phyloP scores from a whole-genome alignment of 2,888 invertebrate genomes.

The Eilema caniola region DNA sequence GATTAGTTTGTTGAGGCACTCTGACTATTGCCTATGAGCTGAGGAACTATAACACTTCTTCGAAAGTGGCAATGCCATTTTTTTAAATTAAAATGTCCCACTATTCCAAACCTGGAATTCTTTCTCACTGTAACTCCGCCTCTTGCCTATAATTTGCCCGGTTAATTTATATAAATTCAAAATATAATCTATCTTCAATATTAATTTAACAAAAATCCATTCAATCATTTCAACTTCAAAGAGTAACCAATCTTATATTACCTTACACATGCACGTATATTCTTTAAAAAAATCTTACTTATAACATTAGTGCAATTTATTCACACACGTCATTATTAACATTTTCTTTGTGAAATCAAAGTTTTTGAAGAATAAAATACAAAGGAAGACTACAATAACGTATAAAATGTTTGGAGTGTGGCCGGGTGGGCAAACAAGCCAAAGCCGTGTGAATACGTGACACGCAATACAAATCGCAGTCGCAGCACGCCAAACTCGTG shows the following conservation, averaged over 20 bases:
- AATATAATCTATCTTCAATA: too few relatives aligned
- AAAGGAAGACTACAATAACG: conserved; percentile 53
- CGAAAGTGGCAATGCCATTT: too few relatives aligned
- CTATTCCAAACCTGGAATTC: too few relatives aligned
- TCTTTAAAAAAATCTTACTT: not conserved
- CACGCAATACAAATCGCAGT: conserved; percentile 61
- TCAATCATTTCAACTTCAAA: not conserved
- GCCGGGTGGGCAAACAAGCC: conserved; percentile 67
- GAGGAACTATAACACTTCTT: too few relatives aligned
- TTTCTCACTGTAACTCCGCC: too few relatives aligned
- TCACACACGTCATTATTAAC: not conserved
- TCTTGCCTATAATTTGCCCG: too few relatives aligned
- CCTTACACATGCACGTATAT: not conserved
- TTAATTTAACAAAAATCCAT: too few relatives aligned
- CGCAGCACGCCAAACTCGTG: conserved; percentile 43
- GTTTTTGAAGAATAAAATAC: conserved; percentile 43
- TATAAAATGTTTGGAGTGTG: conserved; percentile 59
- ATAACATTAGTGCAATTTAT: not conserved
- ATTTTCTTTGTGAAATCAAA: conserved; percentile 25
- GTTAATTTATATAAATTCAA: too few relatives aligned
- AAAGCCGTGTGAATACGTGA: conserved; percentile 70
- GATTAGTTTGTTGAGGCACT: too few relatives aligned
- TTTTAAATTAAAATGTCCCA: too few relatives aligned
- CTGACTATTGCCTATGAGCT: too few relatives aligned
- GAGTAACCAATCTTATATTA: not conserved